phyloP scores from a whole-genome alignment of 2,888 invertebrate species.

The Eretmocerus hayati region DNA sequence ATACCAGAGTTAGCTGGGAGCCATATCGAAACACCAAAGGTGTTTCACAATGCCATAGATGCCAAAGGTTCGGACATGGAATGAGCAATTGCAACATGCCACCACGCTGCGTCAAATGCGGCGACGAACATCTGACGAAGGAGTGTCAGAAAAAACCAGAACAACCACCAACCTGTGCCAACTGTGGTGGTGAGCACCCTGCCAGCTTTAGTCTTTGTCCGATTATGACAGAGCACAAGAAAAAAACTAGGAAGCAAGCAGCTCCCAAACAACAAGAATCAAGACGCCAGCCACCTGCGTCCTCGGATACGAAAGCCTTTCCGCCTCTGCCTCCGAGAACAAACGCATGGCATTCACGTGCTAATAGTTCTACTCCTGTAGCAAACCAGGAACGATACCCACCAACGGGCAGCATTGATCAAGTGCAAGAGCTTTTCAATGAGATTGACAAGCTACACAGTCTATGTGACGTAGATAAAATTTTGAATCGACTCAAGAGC shows the following conservation, averaged over 20 bases:
- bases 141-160: neutral
- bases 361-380: no score
- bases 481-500: neutral
- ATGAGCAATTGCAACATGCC: neutral
- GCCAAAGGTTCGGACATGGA: conserved; percentile 1
- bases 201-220: neutral
- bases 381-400: neutral
- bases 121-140: neutral
- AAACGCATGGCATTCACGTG: no score
- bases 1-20: neutral
- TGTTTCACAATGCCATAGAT: neutral
- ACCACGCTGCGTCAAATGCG: neutral
- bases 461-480: neutral
- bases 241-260: neutral
- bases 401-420: no score
- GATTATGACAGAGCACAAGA: neutral
- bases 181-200: neutral
- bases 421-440: neutral
- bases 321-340: no score
- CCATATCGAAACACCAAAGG: neutral
- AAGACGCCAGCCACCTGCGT: no score
- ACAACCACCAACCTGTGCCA: neutral
- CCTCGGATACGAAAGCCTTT: no score
- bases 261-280: no score
- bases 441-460: neutral